phyloP scores from a whole-genome alignment of 1,140 invertebrate genomes.

The Pogonomyrmex californicus region DNA sequence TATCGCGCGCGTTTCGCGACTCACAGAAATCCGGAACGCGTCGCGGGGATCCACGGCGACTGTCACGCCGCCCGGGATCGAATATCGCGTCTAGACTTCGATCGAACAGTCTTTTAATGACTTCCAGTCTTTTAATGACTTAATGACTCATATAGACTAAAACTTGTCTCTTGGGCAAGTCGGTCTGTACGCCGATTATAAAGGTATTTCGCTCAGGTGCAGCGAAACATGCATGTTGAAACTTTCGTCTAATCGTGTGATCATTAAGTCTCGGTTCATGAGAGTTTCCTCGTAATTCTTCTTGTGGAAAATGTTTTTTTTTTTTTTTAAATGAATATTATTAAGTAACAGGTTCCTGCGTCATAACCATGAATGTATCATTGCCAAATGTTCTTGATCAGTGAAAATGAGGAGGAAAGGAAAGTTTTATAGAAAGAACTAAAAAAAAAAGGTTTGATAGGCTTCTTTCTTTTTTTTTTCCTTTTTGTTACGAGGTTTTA shows the following conservation, averaged over 20 bases:
- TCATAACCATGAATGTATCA: neutral
- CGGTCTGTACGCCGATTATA: neutral
- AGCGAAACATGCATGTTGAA: neutral
- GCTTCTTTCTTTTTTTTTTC: neutral
- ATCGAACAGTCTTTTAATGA: neutral
- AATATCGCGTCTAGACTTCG: neutral
- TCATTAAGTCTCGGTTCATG: neutral
- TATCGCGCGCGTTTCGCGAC: constrained; percentile 8
- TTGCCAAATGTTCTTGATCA: no score
- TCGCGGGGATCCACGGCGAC: neutral
- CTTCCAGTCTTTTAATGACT: neutral
- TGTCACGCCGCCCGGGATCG: neutral
- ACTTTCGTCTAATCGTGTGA: neutral
- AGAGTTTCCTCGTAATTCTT: neutral
- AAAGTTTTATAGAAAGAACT: no score
- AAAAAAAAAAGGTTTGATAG: neutral
- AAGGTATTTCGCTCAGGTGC: neutral
- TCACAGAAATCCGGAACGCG: neutral
- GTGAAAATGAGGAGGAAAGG: neutral
- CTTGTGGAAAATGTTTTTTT: no score
- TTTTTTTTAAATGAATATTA: neutral
- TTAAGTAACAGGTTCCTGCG: neutral
- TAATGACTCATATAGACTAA: neutral
- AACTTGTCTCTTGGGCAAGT: neutral
- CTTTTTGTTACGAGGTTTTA: neutral